A percentile compares a stretch with the other conserved stretches of the same genome.
Conservation (phyloP, 1,140 invertebrate genomes). For the Radopholus similis region DNA sequence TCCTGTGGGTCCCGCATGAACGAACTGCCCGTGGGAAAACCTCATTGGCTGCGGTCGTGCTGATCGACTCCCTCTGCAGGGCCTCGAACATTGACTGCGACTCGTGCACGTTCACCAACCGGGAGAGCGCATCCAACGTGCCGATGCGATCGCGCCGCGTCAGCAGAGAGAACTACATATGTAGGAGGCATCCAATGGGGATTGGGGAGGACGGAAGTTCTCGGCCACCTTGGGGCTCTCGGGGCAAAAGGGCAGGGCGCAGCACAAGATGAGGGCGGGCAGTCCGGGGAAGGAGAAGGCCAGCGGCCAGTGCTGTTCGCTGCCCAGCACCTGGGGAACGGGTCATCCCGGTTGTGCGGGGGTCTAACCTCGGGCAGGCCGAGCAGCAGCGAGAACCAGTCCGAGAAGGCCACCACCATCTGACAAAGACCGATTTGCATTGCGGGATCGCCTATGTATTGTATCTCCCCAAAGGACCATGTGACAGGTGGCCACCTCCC, state of each 20-base stretch:
- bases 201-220: slow-evolving; percentile 44
- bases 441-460: neutral
- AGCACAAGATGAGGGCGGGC: slow-evolving; percentile 55
- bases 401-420: slow-evolving; percentile 56
- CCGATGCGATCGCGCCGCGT: slow-evolving; percentile 30
- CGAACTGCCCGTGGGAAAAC: too few species aligned
- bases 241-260: slow-evolving; percentile 62
- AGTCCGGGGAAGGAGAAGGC: slow-evolving; percentile 56
- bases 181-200: neutral
- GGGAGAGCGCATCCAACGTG: slow-evolving; percentile 21
- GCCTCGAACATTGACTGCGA: slow-evolving; percentile 34
- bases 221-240: slow-evolving; percentile 63
- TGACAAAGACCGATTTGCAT: slow-evolving; percentile 49
- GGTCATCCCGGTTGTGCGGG: too few species aligned
- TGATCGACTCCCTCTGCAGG: slow-evolving; percentile 7
- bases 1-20: neutral
- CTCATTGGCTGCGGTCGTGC: neutral
- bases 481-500: slow-evolving; percentile 61
- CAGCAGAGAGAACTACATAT: slow-evolving; percentile 1
- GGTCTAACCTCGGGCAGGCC: slow-evolving; percentile 47
- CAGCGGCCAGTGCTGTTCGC: slow-evolving; percentile 40
- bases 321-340: slow-evolving; percentile 40
- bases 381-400: slow-evolving; percentile 57
- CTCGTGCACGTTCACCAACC: slow-evolving; percentile 40
- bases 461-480: slow-evolving; percentile 58